Evolutionary conservation across 2,888 invertebrate species (phyloP).

Genomic region (Cryptus viduatorius): DNA sequence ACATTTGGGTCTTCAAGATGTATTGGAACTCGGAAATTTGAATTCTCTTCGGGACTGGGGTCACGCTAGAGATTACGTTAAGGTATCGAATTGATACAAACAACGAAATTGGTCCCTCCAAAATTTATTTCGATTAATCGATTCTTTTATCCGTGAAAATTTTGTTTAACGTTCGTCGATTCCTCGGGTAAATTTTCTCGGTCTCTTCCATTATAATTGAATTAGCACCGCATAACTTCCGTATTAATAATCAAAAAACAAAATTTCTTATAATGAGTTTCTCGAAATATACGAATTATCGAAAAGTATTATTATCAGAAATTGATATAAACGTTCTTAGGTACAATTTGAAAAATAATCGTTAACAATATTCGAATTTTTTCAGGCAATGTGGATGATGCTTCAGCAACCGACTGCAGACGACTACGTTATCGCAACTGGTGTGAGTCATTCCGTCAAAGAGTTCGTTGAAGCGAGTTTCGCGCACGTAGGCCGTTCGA

Average conservation of each 20-base stretch:
- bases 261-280: no score
- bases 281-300: no score
- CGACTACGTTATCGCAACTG: constrained; percentile 99
- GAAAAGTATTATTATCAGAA: no score
- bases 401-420: constrained; percentile 96
- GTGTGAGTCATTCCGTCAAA: constrained; percentile 96
- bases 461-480: constrained; percentile 98
- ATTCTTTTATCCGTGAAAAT: neutral
- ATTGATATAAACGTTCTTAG: neutral
- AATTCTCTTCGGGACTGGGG: constrained; percentile 99
- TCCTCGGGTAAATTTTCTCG: no score
- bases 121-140: constrained; percentile 35
- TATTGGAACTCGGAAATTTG: constrained; percentile 96
- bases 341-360: neutral
- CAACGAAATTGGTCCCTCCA: neutral
- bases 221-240: no score
- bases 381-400: constrained; percentile 99
- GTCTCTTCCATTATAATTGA: no score
- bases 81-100: constrained; percentile 86
- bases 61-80: constrained; percentile 97
- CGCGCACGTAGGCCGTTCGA: constrained; percentile 91
- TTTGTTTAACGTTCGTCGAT: no score
- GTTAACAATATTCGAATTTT: neutral
- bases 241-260: no score
- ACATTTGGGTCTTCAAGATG: constrained; percentile 93